Evolutionary conservation across 2,797 vertebrate genomes (phyloP), one percentile per base, ranked within the genome.

Genomic region (Propithecus perrieri): DNA sequence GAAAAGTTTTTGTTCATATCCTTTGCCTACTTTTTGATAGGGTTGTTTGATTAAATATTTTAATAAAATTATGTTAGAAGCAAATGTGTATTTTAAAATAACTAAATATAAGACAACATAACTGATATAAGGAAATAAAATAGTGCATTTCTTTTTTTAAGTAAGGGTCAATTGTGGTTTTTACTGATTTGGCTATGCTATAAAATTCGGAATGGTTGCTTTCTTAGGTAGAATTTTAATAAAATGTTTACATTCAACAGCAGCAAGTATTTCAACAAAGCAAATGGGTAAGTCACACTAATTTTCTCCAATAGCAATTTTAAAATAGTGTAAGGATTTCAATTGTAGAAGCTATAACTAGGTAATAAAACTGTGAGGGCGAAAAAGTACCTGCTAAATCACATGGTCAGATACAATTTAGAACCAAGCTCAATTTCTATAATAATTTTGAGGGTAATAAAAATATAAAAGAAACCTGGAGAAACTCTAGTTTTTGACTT

Each of bases 401-500:
- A 94, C 72, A 76, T 11, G 1, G 0, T n/a, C 30, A 71, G 80
- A 76, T 22, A 28, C 5, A 93, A 81, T 93, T 94, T 35, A 86
- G 94, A 98, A 50, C 33, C 41, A 95, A 94, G 59, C 33, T 94
- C 71, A 81, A 74, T 87, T 89, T 94, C 81, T 94, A 12, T 4
- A 87, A 91, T 85, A 95, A 88, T 85, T 90, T 85, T 55, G 92
- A 79, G 61, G 93, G 46, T 55, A 74, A 88, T 41, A 97, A 97
- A 97, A 97, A 96, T 5, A 80, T 78, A 88, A 83, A 98, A 91
- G 78, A 91, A 86, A 94, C 46, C 41, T 59, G 14, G 59, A 96
- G 95, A 63, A 88, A 35, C 26, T 72, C 88, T 96, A 97, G 81
- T 43, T 85, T 97, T 98, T 98, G 94, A 71, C 55, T 93, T 97